These are phyloP conservation scores for Micrasema longulum DNA, from an alignment of 1,140 invertebrate species.

Conservation along the genomic window DNA sequence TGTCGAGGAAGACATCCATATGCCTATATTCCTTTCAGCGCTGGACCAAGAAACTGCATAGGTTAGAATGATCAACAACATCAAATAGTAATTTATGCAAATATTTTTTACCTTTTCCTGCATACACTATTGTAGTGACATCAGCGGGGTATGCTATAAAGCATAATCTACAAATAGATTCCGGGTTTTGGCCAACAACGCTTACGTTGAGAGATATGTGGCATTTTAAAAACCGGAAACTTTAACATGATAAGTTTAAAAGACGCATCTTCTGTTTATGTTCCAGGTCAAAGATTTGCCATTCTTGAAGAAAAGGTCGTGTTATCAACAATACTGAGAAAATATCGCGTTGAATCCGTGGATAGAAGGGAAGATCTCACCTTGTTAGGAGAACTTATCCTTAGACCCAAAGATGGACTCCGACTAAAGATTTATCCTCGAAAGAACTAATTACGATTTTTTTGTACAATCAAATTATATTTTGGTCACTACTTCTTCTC, in stretches of 20 bases:
- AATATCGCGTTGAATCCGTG: slow-evolving; percentile 69
- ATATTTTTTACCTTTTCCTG: too few relatives aligned
- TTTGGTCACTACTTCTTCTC: too few relatives aligned
- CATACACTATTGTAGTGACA: too few relatives aligned
- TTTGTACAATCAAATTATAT: too few relatives aligned
- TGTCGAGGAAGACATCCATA: slow-evolving; percentile 70
- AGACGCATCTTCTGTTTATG: neutral
- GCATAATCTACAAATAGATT: too few relatives aligned
- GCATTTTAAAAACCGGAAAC: too few relatives aligned
- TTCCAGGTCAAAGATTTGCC: slow-evolving; percentile 79
- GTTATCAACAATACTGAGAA: slow-evolving; percentile 73
- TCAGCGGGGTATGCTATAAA: too few relatives aligned
- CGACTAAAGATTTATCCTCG: slow-evolving; percentile 61
- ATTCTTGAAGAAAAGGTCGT: slow-evolving; percentile 78
- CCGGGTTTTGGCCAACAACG: too few relatives aligned
- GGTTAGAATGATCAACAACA: slow-evolving; percentile 61
- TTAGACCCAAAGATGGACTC: slow-evolving; percentile 70
- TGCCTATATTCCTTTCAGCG: slow-evolving; percentile 79
- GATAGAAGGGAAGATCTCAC: slow-evolving; percentile 69
- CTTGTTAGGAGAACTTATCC: slow-evolving; percentile 69
- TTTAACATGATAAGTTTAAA: too few relatives aligned
- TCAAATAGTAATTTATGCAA: neutral
- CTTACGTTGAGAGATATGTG: too few relatives aligned
- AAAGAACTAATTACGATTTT: too few relatives aligned
- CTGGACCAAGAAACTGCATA: slow-evolving; percentile 79